Conservation (phyloP, 2,113 vertebrate species). For the Telmatochromis sp. region DNA sequence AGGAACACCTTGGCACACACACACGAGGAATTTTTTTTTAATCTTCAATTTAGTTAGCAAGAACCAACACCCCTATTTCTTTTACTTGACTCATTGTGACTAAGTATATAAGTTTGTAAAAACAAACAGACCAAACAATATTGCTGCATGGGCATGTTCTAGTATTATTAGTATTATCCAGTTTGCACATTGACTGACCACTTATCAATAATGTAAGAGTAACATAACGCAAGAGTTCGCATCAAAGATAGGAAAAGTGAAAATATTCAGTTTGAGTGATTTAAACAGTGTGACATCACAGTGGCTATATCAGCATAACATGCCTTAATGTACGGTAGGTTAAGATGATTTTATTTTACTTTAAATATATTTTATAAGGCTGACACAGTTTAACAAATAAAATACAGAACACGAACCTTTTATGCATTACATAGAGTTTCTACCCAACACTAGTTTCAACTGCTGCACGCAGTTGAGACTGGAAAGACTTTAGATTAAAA, state of each 20-base stretch:
- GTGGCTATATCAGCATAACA: background rate
- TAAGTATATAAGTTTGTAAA: background rate
- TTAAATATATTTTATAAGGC: background rate
- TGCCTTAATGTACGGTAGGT: background rate
- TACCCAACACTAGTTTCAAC: background rate
- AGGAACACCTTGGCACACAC: background rate
- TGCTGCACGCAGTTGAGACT: background rate
- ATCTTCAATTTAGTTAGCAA: background rate
- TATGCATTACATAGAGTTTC: background rate
- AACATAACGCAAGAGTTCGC: background rate
- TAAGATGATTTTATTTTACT: background rate
- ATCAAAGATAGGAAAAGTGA: background rate
- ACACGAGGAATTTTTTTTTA: accelerated
- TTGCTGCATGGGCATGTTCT: background rate
- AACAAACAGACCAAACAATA: background rate
- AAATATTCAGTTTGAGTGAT: background rate
- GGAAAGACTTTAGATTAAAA: background rate
- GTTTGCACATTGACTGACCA: background rate
- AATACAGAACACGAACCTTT: background rate
- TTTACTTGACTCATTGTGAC: background rate
- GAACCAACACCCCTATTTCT: background rate
- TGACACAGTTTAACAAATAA: background rate
- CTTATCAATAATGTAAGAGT: background rate
- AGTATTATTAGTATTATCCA: background rate
- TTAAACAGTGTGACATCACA: background rate